Base-by-base conservation (phyloP, 2,113 vertebrate species). In the Bubo bubo region DNA sequence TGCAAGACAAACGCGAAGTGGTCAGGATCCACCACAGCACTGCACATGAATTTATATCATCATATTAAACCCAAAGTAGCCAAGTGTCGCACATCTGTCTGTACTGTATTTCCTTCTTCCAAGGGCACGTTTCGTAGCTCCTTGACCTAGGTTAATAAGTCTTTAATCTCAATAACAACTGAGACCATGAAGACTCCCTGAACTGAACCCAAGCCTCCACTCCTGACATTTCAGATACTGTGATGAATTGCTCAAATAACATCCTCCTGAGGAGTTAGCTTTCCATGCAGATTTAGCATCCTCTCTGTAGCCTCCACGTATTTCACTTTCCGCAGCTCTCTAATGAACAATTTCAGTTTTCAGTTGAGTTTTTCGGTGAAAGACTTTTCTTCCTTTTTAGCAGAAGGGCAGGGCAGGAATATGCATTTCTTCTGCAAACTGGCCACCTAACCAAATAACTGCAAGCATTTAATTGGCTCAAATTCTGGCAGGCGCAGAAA, bases 81-180 rank as follows among this genome's bases (percentile, higher is more conserved):
- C 96, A 97, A 96, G 87, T 80, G 83, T 91, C 86, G 88, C 83
- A 96, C 94, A 97, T 93, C 88, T 89, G 79, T 60, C 23, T 7
- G 58, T 2, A 3, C 83, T 72, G 37, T 55, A 74, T 84, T 88
- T 86, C 88, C 77, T 83, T 64, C 71, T 93, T 95, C 90, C 94
- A 96, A 92, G 91, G 93, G 90, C 91, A 92, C 3, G 7, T 63
- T 92, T 75, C 49, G 70, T 64, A 75, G 79, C 88, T 96, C 91
- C 93, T 95, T 93, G 90, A 94, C 95, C 95, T 58, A 55, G 37
- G 90, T 96, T 97, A 97, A 79, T 92, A 96, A 96, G 93, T 96
- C 90, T 97, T 97, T 95, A 97, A 90, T 93, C 79, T 87, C 93
- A 94, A 18, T 80, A 96, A 89, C 94, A 96, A 92, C 80, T 75